Base-by-base conservation (phyloP, 2,888 invertebrate species). In the Helobdella robusta region DNA sequence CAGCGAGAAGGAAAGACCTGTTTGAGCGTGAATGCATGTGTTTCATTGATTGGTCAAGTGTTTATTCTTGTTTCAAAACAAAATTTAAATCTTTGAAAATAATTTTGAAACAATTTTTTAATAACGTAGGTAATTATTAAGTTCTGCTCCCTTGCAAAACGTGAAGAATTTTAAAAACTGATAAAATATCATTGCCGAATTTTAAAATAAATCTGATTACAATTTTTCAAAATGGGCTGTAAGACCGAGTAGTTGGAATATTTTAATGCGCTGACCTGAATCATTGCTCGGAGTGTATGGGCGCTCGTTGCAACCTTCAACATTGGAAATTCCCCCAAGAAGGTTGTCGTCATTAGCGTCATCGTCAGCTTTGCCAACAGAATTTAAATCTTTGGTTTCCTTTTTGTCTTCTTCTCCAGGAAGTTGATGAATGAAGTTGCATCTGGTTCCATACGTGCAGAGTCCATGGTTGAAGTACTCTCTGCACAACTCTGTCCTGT, bases 371-470 rank as follows among this genome's bases (percentile, higher is more conserved):
- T 30, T 6, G 25, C 5, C 6, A 15, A 11, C 44, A 15, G 8
- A 15, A 15, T 40, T 8, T 8, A 11, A 8, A 11, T 40, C 44
- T 40, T 6, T 50, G 8, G 8, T 6, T 25, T 58, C 58, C 11
- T 58, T 6, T 11, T 25, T 11, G 25, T 25, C 25, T 8, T 32
- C 20, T 6, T 40, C 28, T 23, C 23, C n/a, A n/a, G 34, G 44
- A 11, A 40, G 32, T n/a, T 94, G 93, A 84, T 97, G 95, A 68
- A 97, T 91, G 81, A 97, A 97, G 82, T 97, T 94, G 81, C 97
- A 97, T 68, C 95, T 85, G 1, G 94, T 92, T 8, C 97, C 97
- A 81, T 97, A 97, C 5, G 95, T 95, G 79, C 97, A 97, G 81
- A 94, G 91, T 44, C 95, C 97, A 67, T 89, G 89, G 67, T 92